A percentile compares a stretch with the other conserved stretches of the same genome.
These are phyloP conservation scores for Ricordea florida DNA, from an alignment of 92 coral and sea anemone genomes.

Conservation along the genomic window DNA sequence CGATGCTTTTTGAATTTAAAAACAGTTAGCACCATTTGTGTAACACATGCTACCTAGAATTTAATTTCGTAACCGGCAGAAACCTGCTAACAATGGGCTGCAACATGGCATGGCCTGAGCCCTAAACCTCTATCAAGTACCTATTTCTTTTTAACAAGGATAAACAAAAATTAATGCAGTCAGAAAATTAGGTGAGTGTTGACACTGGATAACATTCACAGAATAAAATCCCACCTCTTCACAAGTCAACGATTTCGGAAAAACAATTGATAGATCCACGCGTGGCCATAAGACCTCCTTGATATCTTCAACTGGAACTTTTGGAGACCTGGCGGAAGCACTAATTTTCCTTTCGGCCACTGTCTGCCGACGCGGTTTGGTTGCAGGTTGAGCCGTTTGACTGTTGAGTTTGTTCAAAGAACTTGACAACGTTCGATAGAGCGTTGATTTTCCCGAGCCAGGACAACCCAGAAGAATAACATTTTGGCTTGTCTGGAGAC, in stretches of 20 bases:
- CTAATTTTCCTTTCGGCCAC: constrained; percentile 17
- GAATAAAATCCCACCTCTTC: constrained; percentile 70
- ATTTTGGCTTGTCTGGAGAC: constrained; percentile 68
- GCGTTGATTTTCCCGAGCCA: constrained; percentile 92
- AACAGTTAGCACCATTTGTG: too few species aligned
- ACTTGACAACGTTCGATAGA: constrained; percentile 71
- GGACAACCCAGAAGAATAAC: constrained; percentile 84
- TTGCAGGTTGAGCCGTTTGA: constrained; percentile 22
- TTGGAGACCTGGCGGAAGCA: background rate
- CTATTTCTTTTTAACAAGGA: too few species aligned
- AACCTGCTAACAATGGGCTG: too few species aligned
- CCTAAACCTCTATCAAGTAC: too few species aligned
- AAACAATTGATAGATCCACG: constrained; percentile 80
- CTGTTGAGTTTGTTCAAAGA: constrained; percentile 79
- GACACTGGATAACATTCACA: background rate
- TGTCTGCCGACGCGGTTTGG: constrained; percentile 31
- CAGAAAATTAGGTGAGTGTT: too few species aligned
- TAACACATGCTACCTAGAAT: too few species aligned
- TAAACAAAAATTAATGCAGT: too few species aligned
- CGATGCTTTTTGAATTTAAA: too few species aligned
- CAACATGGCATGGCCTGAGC: too few species aligned
- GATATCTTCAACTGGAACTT: constrained; percentile 3
- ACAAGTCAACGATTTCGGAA: constrained; percentile 82
- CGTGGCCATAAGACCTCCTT: constrained; percentile 66
- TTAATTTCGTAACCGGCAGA: background rate